Evolutionary conservation across 2,888 invertebrate species (phyloP), one percentile per base, ranked within the genome.

Genomic region (Pandemis cinnamomeana): DNA sequence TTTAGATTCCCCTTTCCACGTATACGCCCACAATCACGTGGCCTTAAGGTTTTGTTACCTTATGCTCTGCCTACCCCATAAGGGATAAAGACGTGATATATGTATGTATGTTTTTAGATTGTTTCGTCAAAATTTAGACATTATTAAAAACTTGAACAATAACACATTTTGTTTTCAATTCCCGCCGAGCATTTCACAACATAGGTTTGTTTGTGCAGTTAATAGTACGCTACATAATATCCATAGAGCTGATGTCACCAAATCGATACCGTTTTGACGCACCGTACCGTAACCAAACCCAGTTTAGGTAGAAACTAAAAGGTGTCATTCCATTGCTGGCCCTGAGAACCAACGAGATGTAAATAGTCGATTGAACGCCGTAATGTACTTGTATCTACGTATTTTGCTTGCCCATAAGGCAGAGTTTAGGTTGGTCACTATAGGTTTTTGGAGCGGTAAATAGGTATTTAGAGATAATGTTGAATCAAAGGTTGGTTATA

Each of bases 211-310:
- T 67, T 71, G 51, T 51, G 20, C 51, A 53, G 61, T 67, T 71
- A 71, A 53, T 71, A 71, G 67, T 51, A 13, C 44, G 44, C 67
- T 41, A 72, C 61, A 61, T 67, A 61, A 42, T 55, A 7, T 20
- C 48, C 36, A 41, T 51, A 20, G 71, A 46, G 64, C 27, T 71
- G 71, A 72, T 67, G 67, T 67, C 71, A 72, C 61, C 53, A 51
- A 53, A 67, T 67, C 71, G 44, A 61, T 67, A 71, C 5, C 20
- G 7, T 48, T 42, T 44, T 51, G 66, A 66, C 66, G 58, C 58
- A 60, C 71, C n/a, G 63, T 48, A 11, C n/a, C 10, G 20, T 20
- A 11, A n/a, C 51, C 6, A 51, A 70, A 48, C 27, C 8, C 10
- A 20, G 8, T 61, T 42, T 44, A 36, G 3, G 11, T 7, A 55